Base-by-base conservation (phyloP, 1,140 invertebrate genomes). In the Ctenoplectra terminalis region DNA sequence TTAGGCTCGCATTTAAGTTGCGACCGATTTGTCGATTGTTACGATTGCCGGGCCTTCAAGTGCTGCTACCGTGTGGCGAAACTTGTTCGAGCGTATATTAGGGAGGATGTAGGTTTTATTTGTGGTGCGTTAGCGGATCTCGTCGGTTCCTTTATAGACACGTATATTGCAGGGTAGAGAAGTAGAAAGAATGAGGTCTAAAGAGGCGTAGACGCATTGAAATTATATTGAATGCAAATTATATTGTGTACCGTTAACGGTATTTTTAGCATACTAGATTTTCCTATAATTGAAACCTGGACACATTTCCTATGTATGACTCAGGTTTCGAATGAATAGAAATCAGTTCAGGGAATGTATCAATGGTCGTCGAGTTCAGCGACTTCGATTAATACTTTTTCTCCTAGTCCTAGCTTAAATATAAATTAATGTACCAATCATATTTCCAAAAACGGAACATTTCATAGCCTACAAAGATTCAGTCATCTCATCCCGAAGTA, bases 1-100 rank as follows among this genome's bases (percentile, higher is more conserved):
- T 77, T 58, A 69, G 29, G 20, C 29, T 34, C 52, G 52, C 40
- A 29, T 46, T 66, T 64, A 17, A 58, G 15, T 26, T 26, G 3
- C 31, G 40, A 6, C 29, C 74, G 75, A 77, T 77, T 77, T 56
- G 63, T 70, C 52, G 64, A 69, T 78, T 46, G 64, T 78, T 46
- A 26, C 52, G 34, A 46, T 43, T 9, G 34, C 20, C 15, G 17
- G 26, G 54, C 8, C 0, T 8, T 26, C 34, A 1, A 56, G 37
- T 31, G 26, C 11, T 29, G 26, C 71, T 11, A n/a, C 46, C 7
- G 17, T 69, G 23, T 37, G 48, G 3, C 23, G 50, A n/a, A 34
- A 34, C 13, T 70, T 52, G 48, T 50, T 48, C 23, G 29, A 23
- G 23, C 0, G 60, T 5, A 13, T 2, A 9, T 6, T 5, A 31